Evolutionary conservation across 2,113 vertebrate species (phyloP), one percentile per base, ranked within the genome.

Genomic region (Leptodactylus fuscus): DNA sequence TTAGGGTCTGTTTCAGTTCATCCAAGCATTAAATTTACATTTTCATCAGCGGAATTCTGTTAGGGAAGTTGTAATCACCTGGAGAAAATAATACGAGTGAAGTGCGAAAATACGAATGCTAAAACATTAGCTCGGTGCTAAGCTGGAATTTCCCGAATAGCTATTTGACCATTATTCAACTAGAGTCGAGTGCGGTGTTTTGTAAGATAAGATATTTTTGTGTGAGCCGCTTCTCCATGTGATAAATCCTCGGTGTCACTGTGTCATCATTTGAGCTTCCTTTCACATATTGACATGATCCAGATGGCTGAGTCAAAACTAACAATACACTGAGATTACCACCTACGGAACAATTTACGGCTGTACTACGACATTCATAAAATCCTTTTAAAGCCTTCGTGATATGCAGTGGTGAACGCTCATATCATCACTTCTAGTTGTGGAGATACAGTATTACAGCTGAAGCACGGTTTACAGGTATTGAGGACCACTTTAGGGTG

Each of bases 1-100:
- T 69, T 53, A 69, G 44, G 55, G 60, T 49, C 83, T 65, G 32
- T 85, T 85, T 85, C 58, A 51, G 29, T 62, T 51, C 75, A 85
- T 51, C 58, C 83, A 53, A 78, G 74, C 32, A 69, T 36, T 78
- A 53, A 29, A 78, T 85, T 69, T 85, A 69, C 83, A 78, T 67
- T 53, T 78, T 78, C 44, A 85, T 78, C 83, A 69, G 58, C 27
- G 34, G 75, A 15, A 38, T 78, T 62, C 46, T 78, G 73, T 69
- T 34, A 78, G 58, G 13, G 18, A 85, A 24, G 55, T 49, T 51
- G 20, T 77, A 84, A 78, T 78, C 83, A 85, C 44, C 46, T 78
- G 46, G 60, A 51, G 82, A 85, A 85, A 67, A 69, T 78, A 20
- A 67, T 85, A 48, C 10, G 13, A 44, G 53, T 24, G 29, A 4